phyloP scores from a whole-genome alignment of 2,797 vertebrate species.

The Falco novaeseelandiae region DNA sequence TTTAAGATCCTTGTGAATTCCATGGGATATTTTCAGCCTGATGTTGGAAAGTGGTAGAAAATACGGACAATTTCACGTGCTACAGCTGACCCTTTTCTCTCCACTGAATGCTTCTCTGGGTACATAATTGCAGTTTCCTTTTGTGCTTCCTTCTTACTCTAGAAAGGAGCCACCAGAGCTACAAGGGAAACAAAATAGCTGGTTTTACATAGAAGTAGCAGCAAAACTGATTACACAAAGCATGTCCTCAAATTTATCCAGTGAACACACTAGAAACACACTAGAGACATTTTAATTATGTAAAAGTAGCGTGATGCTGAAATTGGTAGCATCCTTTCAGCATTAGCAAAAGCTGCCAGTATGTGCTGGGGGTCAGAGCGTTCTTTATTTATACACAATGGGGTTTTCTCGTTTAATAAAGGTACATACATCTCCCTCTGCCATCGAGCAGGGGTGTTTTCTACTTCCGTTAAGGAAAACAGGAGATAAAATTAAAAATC shows the following conservation, averaged over 20 bases:
- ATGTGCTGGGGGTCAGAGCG: neutral
- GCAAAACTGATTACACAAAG: neutral
- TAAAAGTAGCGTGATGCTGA: neutral
- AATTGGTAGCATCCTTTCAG: neutral
- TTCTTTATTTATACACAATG: neutral
- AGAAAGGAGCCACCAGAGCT: neutral
- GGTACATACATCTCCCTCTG: neutral
- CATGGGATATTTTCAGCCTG: neutral
- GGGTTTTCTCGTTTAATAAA: neutral
- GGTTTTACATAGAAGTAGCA: neutral
- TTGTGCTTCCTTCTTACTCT: neutral
- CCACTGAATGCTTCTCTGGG: neutral
- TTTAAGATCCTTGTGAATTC: neutral
- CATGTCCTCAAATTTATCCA: neutral
- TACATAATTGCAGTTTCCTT: neutral
- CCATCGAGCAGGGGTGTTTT: neutral
- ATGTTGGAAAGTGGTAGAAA: neutral
- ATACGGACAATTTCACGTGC: neutral
- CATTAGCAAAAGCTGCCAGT: neutral
- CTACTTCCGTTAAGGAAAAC: neutral
- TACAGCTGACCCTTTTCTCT: neutral
- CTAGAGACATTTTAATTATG: neutral
- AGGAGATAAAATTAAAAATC: neutral
- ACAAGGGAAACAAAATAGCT: neutral
- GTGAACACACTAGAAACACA: neutral